Evolutionary conservation across 2,888 invertebrate genomes (phyloP), one percentile per base, ranked within the genome.

Genomic region (Drosophila rubida): DNA sequence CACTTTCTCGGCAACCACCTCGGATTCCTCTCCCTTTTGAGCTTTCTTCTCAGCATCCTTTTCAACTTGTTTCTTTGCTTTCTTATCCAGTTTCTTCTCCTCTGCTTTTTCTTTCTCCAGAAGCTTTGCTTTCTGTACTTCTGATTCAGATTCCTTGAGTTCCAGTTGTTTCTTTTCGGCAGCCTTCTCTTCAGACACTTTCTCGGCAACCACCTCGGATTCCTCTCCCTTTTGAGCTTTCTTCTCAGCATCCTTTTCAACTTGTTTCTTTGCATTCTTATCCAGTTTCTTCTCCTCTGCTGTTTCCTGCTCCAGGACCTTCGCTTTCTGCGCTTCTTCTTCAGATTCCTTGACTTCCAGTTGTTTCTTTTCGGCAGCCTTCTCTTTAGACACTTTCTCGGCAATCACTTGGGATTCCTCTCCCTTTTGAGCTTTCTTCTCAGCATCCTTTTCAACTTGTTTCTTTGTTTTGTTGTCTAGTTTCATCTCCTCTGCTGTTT

Each of bases 381-480:
- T 48, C 19, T 55, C 59, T 57, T 68, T 41, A 0, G 58, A 6
- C 8, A 25, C 35, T 27, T 74, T 51, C 5, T 60, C 58, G 13
- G 44, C 30, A 11, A 42, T 22, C 0, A 69, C 57, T 39, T 70
- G 64, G n/a, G 66, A 66, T 35, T 13, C 25, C 16, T 65, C 68
- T 16, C 25, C 64, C 14, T 60, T 44, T 1, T 35, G 44, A 2
- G 57, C 8, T 7, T 53, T 55, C 13, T 44, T 48, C 0, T 63
- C n/a, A 5, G 62, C 27, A 42, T 63, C 62, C 7, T 35, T 50
- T 19, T 62, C 23, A 23, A 6, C 5, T 23, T 23, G 23, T 6
- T 23, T 23, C 5, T 23, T 23, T 6, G 5, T 4, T 23, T 23
- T 23, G 0, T 4, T 6, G 6, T 23, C 23, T 1, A 61, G 13